Conservation (phyloP, 2,113 vertebrate species). For the Phyllostomus hastatus region DNA sequence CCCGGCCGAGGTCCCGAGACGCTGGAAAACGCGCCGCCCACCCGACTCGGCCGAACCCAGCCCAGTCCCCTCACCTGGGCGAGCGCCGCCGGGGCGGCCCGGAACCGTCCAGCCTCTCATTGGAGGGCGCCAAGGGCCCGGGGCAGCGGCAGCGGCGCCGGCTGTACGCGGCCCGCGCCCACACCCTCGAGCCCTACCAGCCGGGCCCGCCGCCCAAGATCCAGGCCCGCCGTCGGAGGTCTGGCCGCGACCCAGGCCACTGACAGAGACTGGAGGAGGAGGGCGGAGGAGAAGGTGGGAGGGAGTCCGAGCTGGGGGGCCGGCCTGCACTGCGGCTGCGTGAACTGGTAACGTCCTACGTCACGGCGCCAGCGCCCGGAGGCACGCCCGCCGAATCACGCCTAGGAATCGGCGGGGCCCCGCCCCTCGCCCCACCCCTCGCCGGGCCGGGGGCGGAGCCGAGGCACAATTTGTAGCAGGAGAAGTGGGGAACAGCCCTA, state of each 20-base stretch:
- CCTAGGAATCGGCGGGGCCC: not conserved
- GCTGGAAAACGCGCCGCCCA: not conserved
- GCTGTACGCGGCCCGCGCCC: not conserved
- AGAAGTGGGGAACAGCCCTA: not conserved
- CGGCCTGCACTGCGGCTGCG: constrained; percentile 44
- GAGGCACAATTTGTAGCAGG: not conserved
- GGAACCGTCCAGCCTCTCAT: constrained; percentile 40
- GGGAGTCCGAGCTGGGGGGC: not conserved
- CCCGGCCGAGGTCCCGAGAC: too few relatives aligned
- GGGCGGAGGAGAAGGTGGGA: not conserved
- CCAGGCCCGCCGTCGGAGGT: not conserved
- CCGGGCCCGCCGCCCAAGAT: not conserved
- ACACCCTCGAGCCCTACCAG: not conserved
- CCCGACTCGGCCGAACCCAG: not conserved
- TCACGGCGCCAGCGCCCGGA: constrained; percentile 28
- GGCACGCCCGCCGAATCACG: not conserved
- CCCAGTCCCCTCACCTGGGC: not conserved
- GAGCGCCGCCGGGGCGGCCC: not conserved
- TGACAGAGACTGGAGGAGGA: constrained; percentile 1
- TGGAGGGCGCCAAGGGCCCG: not conserved
- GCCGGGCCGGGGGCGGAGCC: not conserved
- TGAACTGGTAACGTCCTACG: not conserved
- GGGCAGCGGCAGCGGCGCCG: not conserved
- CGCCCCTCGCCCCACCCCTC: not conserved
- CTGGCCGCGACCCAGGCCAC: not conserved